phyloP scores from a whole-genome alignment of 2,797 vertebrate species.

The Urosaurus nigricauda region DNA sequence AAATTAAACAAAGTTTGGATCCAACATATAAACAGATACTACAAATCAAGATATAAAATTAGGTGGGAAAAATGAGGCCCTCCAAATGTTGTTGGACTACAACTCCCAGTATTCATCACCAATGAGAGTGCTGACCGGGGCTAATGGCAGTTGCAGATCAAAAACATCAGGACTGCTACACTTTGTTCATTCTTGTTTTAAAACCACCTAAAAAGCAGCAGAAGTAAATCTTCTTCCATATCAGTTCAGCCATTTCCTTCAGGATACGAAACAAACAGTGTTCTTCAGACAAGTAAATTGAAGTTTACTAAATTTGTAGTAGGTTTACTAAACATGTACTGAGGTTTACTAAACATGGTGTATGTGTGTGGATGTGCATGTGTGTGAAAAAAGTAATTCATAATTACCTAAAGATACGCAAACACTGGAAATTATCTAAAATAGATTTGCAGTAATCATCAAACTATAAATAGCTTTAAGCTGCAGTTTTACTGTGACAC shows the following conservation, averaged over 20 bases:
- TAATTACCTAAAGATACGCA: not conserved
- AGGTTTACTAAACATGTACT: too few species aligned
- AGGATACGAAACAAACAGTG: not conserved
- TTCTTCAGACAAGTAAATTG: not conserved
- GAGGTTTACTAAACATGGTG: not conserved
- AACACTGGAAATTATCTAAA: not conserved
- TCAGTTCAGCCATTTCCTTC: not conserved
- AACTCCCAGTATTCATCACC: too few species aligned
- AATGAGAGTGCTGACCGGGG: too few species aligned
- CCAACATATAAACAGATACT: not conserved
- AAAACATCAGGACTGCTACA: too few species aligned
- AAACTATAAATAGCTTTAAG: not conserved
- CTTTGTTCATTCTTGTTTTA: too few species aligned
- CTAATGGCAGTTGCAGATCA: too few species aligned
- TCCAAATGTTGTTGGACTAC: too few species aligned
- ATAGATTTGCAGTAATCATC: not conserved
- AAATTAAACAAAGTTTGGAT: not conserved
- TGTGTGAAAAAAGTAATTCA: not conserved
- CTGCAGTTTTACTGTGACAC: not conserved
- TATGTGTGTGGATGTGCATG: too few species aligned
- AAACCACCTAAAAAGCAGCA: not conserved
- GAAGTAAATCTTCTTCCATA: not conserved
- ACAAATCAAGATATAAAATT: too few species aligned
- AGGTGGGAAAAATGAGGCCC: not conserved
- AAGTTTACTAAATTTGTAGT: not conserved